Evolutionary conservation across 2,888 invertebrate genomes (phyloP).

Genomic region (Andrena chrysosceles): DNA sequence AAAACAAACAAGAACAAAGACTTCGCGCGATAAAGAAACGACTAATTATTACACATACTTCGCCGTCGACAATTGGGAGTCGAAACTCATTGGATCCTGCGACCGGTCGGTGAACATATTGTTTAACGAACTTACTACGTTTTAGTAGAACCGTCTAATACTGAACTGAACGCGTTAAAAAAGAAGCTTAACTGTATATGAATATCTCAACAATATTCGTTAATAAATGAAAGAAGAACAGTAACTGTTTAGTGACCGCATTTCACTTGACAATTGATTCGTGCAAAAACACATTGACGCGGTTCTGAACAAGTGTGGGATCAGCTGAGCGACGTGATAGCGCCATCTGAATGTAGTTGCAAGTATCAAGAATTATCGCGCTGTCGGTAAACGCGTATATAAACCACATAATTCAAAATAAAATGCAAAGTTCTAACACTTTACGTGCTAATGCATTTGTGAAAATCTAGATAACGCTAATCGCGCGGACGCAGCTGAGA

Average conservation of each 20-base stretch:
- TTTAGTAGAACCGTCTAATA: neutral
- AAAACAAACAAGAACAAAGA: neutral
- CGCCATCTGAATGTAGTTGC: constrained; percentile 10
- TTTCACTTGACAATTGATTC: too few relatives aligned
- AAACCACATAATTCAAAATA: neutral
- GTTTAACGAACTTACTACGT: neutral
- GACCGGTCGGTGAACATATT: constrained; percentile 79
- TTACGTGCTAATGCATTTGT: too few relatives aligned
- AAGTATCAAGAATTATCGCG: neutral
- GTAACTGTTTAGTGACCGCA: too few relatives aligned
- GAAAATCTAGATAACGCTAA: too few relatives aligned
- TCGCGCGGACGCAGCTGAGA: too few relatives aligned
- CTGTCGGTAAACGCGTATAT: neutral
- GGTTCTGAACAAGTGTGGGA: neutral
- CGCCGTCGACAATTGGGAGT: constrained; percentile 73
- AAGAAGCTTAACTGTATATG: neutral
- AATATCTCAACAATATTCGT: neutral
- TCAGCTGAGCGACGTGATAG: neutral
- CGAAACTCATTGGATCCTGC: constrained; percentile 77
- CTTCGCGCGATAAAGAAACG: neutral
- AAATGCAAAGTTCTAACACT: neutral
- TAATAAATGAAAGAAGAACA: too few relatives aligned
- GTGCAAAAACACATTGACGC: too few relatives aligned
- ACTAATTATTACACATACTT: constrained; percentile 73
- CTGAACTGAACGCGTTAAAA: neutral